Evolutionary conservation across 2,797 vertebrate species (phyloP).

Genomic region (Lutjanus campechanus): DNA sequence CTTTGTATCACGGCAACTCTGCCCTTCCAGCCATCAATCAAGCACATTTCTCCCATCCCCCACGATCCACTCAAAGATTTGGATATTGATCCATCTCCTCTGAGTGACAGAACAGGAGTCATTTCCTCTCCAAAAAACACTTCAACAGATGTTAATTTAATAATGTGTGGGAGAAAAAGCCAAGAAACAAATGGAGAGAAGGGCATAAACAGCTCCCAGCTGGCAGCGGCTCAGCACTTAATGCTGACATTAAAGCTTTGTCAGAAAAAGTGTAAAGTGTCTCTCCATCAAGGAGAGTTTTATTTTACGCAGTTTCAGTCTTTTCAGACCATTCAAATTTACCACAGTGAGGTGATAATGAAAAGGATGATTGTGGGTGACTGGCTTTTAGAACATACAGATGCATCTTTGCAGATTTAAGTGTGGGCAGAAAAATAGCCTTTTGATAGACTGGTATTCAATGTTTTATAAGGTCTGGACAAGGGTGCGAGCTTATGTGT

Average conservation of each 20-base stretch:
- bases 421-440: constrained; percentile 49
- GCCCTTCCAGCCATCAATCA: constrained; percentile 58
- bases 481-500: constrained; percentile 6
- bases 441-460: constrained; percentile 23
- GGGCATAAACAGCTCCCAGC: constrained; percentile 77
- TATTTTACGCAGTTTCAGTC: constrained; percentile 65
- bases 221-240: constrained; percentile 80
- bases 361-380: constrained; percentile 56
- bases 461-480: constrained; percentile 22
- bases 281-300: constrained; percentile 74
- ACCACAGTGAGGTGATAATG: constrained; percentile 62
- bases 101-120: constrained; percentile 73
- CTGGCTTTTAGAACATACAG: constrained; percentile 52
- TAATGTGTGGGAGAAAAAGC: constrained; percentile 81
- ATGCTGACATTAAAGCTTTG: constrained; percentile 83
- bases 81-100: constrained; percentile 75
- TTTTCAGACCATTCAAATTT: constrained; percentile 68
- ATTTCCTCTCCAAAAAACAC: constrained; percentile 74
- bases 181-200: constrained; percentile 79
- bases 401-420: constrained; percentile 29
- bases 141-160: constrained; percentile 85
- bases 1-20: constrained; percentile 29
- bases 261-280: constrained; percentile 71
- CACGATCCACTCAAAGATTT: constrained; percentile 62
- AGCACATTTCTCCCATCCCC: constrained; percentile 38